Conservation (phyloP, 1,140 invertebrate genomes). For the Achatina immaculata region DNA sequence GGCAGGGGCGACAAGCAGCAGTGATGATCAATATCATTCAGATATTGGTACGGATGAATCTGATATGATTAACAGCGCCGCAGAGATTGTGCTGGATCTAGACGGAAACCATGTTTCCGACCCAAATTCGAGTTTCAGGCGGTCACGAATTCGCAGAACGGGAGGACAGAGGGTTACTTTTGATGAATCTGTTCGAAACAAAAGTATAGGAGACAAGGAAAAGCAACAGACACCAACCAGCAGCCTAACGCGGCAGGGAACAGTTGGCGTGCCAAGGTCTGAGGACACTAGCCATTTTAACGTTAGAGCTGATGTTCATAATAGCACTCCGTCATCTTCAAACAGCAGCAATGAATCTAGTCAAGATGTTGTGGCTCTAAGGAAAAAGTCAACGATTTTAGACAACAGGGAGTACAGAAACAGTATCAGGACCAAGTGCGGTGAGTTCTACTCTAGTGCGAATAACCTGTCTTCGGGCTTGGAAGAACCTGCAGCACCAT, state of each 20-base stretch:
- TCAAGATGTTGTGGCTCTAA: neutral
- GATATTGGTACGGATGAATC: slow-evolving; percentile 47
- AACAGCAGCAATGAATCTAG: slow-evolving; percentile 5
- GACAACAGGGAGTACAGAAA: slow-evolving; percentile 45
- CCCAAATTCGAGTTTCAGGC: slow-evolving; percentile 22
- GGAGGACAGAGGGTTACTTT: slow-evolving; percentile 58
- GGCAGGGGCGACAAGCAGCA: neutral
- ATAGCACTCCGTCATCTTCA: neutral
- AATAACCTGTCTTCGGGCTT: slow-evolving; percentile 37
- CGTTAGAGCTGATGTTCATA: slow-evolving; percentile 47
- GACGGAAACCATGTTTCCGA: slow-evolving; percentile 30
- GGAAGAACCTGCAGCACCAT: slow-evolving; percentile 20
- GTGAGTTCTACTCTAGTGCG: slow-evolving; percentile 41
- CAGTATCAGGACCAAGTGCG: slow-evolving; percentile 49
- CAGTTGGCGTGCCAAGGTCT: neutral
- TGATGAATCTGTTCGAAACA: slow-evolving; percentile 52
- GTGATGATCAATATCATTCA: slow-evolving; percentile 43
- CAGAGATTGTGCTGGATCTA: slow-evolving; percentile 41
- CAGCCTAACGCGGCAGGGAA: slow-evolving; percentile 16
- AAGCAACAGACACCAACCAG: neutral
- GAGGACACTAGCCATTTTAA: slow-evolving; percentile 42
- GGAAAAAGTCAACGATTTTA: neutral
- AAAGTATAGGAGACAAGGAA: slow-evolving; percentile 13
- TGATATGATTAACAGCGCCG: slow-evolving; percentile 41
- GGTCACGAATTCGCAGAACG: slow-evolving; percentile 35